Evolutionary conservation across 2,113 vertebrate species (phyloP).

Genomic region (Danio rerio): GRCz12tu NC_133200.1:35822001-35822500

Average conservation of each 20-base stretch:
- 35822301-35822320: conserved; percentile 69
- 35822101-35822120: conserved; percentile 17
- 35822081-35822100: background rate
- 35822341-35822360: conserved; percentile 77
- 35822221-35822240: conserved; percentile 63
- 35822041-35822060: too few species aligned
- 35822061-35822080: too few species aligned
- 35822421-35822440: conserved; percentile 57
- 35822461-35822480: conserved; percentile 53
- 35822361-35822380: conserved; percentile 72
- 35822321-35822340: conserved; percentile 77
- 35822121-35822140: conserved; percentile 23
- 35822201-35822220: conserved; percentile 63
- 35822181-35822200: conserved; percentile 59
- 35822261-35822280: conserved; percentile 63
- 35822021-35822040: too few species aligned
- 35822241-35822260: conserved; percentile 66
- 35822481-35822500: conserved; percentile 65
- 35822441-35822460: conserved; percentile 52
- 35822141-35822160: conserved; percentile 53
- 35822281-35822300: conserved; percentile 73
- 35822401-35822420: conserved; percentile 46
- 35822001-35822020: too few species aligned
- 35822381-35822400: conserved; percentile 55
- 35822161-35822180: conserved; percentile 65